These are phyloP conservation scores for Patiria pectinifera DNA, from an alignment of 53 echinoderm and acorn worm species.

Conservation along the genomic window DNA sequence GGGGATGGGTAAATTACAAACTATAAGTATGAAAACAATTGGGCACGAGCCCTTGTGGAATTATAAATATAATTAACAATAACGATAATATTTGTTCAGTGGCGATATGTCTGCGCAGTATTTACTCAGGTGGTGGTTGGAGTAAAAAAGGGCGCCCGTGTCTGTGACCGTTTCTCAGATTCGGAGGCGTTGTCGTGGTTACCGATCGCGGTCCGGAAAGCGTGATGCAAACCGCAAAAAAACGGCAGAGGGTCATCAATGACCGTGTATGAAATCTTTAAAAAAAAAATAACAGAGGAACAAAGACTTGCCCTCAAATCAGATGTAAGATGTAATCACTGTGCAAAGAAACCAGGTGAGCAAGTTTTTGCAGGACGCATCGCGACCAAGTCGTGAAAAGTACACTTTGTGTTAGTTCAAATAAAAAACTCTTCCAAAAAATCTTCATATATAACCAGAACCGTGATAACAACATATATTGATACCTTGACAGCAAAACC, in stretches of 20 bases:
- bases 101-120: not conserved
- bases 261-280: not conserved
- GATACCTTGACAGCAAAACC: too few relatives aligned
- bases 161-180: not conserved
- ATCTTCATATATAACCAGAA: too few relatives aligned
- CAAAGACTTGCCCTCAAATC: too few relatives aligned
- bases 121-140: constrained; percentile 10
- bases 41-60: constrained; percentile 12
- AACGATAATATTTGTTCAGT: constrained; percentile 24
- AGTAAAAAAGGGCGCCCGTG: not conserved
- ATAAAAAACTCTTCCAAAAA: too few relatives aligned
- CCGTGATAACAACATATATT: too few relatives aligned
- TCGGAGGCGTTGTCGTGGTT: not conserved
- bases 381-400: too few relatives aligned
- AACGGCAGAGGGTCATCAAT: not conserved
- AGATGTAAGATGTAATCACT: too few relatives aligned
- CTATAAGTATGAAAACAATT: constrained; percentile 1
- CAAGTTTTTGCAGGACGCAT: too few relatives aligned
- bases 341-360: too few relatives aligned
- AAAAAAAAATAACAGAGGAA: too few relatives aligned
- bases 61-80: constrained; percentile 31
- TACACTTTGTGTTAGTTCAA: too few relatives aligned
- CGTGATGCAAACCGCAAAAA: constrained; percentile 8
- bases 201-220: not conserved
- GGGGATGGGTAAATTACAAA: not conserved